Evolutionary conservation across 2,888 invertebrate genomes (phyloP), one percentile per base, ranked within the genome.

Genomic region (Parasteatoda lunata): DNA sequence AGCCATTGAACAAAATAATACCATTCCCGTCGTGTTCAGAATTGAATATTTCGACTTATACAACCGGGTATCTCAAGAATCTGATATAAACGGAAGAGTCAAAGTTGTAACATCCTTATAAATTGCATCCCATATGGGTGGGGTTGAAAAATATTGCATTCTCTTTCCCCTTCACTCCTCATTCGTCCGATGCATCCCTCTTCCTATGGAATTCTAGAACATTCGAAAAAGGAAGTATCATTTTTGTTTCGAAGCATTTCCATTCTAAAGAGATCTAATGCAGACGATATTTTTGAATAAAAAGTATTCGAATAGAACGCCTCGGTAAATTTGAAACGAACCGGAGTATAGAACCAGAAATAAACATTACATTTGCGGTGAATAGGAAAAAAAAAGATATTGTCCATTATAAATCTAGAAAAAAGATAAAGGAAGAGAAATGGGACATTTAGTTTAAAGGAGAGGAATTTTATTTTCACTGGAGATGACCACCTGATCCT

Each of bases 401-500:
- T 66, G 66, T 9, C 64, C 30, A 30, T 30, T 30, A 30, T 30
- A 30, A 30, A 30, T 30, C 30, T 30, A 30, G 30, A 30, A 30
- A 30, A 30, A 59, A 59, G 49, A 15, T 64, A 54, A n/a, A n/a
- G n/a, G 59, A 49, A 30, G 47, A 70, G 64, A 49, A 15, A 70
- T 45, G 49, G 52, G 30, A 65, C 49, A 52, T 64, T 64, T 79
- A 64, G 15, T 59, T 11, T 4, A 68, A 71, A 71, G 59, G 59
- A 64, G 47, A 45, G 49, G 51, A 71, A 71, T 45, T 64, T 79
- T 71, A 51, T 64, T 48, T 48, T 48, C 6, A 49, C 76, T 64
- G 72, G 59, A 72, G 65, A 79, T 71, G 30, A 30, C 30, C 30
- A 30, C 30, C 69, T 78, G 70, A 78, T 78, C 54, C 54, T 51